Conservation (phyloP, 2,113 vertebrate genomes). For the Grallaria varia region DNA sequence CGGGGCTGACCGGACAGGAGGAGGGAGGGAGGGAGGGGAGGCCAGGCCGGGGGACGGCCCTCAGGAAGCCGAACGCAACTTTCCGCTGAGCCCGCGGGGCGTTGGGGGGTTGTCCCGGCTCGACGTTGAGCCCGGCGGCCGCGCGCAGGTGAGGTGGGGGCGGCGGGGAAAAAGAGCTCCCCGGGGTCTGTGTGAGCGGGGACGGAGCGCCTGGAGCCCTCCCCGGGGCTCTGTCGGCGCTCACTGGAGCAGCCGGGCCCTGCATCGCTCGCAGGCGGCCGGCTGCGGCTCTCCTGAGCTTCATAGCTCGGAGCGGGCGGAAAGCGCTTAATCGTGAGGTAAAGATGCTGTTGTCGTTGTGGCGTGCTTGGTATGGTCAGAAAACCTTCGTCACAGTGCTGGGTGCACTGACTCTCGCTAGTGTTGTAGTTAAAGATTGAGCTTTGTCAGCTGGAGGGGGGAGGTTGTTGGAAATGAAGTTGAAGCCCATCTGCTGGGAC, state of each 20-base stretch:
- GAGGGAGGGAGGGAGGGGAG: not conserved
- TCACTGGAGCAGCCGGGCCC: not conserved
- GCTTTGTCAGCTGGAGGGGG: rapidly evolving
- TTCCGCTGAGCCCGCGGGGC: not conserved
- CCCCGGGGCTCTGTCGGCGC: rapidly evolving
- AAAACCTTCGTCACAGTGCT: rapidly evolving
- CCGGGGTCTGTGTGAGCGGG: rapidly evolving
- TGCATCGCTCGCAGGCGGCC: not conserved
- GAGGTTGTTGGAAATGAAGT: not conserved
- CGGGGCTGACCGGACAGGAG: not conserved
- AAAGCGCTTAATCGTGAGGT: rapidly evolving
- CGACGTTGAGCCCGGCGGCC: not conserved
- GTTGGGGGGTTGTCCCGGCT: not conserved
- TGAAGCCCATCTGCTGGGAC: not conserved
- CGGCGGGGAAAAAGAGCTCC: not conserved
- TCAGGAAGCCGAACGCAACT: slow-evolving; percentile 45
- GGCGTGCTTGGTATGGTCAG: rapidly evolving
- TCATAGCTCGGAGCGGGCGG: not conserved
- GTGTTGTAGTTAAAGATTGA: rapidly evolving
- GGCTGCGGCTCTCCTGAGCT: rapidly evolving
- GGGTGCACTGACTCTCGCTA: rapidly evolving
- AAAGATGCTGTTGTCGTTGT: not conserved
- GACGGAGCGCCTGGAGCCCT: not conserved
- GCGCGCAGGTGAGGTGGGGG: not conserved
- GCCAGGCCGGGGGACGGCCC: not conserved